Base-by-base conservation (phyloP, 1,140 invertebrate genomes). In the Dufourea novaeangliae region DNA sequence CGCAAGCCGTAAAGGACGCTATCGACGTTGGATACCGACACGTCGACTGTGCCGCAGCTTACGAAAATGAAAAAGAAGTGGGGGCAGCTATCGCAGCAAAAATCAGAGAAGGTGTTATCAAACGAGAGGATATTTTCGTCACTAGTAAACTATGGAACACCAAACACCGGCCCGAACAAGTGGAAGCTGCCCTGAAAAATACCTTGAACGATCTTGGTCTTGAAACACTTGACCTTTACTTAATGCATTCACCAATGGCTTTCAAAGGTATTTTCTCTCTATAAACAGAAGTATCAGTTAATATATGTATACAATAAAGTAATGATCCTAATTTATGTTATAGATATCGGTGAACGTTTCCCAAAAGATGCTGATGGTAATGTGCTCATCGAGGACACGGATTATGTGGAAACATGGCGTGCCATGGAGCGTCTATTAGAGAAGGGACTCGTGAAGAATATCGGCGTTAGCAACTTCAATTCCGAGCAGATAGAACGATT, bases 381-480 rank as follows among this genome's bases (percentile, higher is more conserved):
- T 75, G 89, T 61, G 88, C 71, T 87, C n/a, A n/a, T 92, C 87
- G 57, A 92, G 92, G 90, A 93, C 68, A 92, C 94, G n/a, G 94
- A 96, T 82, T 95, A 95, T 77, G 29, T 95, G n/a, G 95, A 95
- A 57, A 95, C 96, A 12, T 97, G 96, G 96, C 93, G 93, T 82
- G 95, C 93, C 5, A 95, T 98, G 95, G 97, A 98, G 90, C 89
- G 94, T 52, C 94, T 94, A 71, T 92, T 95, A 0, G 91, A 94
- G 44, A 92, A 95, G 75, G 97, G 96, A 1, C 90, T 97, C 10
- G 92, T 94, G 0, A 95, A 94, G 85, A 95, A 95, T n/a, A 98
- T 98, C 80, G 98, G 97, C 5, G 88, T 98, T 1, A 98, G 97
- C 8, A 98, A 98, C 88, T 98, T 98, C 86, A 98, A 97, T 89